Evolutionary conservation across 2,113 vertebrate species (phyloP), one percentile per base, ranked within the genome.

Genomic region (Paracanthobrama guichenoti): DNA sequence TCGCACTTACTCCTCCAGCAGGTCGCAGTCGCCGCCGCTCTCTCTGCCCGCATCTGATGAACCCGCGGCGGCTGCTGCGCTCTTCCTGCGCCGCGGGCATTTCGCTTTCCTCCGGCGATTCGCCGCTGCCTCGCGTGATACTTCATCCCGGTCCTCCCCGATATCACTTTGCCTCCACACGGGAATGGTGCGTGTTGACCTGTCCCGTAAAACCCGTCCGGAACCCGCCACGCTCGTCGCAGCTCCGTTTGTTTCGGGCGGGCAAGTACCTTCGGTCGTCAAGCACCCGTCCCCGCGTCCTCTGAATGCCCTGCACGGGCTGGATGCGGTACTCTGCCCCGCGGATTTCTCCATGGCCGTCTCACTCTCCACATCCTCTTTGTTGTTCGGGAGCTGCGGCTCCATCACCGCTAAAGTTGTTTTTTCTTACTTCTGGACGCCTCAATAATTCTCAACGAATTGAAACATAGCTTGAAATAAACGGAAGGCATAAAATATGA

Each of bases 191-290:
- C 94, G 86, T 1, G 90, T 92, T 1, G 94, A 93, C 55, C 94
- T 88, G 89, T 95, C 94, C 26, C 94, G 90, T 16, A 95, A 76
- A 26, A 95, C 94, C 73, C 94, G 89, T 8, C 94, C 93, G 0
- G 93, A 93, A 80, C 89, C 90, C 83, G 88, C 86, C 0, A 86
- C 83, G 77, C 80, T 92, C 26, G 86, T 46, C n/a, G 88, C 73
- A 13, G 88, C 89, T 14, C 93, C 93, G 82, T 93, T 93, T 0
- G 90, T 85, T 71, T 91, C 91, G 20, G 82, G 31, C 20, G 91
- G 66, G 60, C 89, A 79, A 13, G 90, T 69, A 79, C 87, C 90
- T 72, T 89, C 93, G 84, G 92, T 88, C 84, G 91, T 90, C 59
- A 88, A 85, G 77, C 94, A 93, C 50, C 86, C 77, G 6, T 85